A percentile compares a stretch with the other conserved stretches of the same genome.
Evolutionary conservation across 2,797 vertebrate species (phyloP).

Genomic region (Odontamblyopus rebecca): DNA sequence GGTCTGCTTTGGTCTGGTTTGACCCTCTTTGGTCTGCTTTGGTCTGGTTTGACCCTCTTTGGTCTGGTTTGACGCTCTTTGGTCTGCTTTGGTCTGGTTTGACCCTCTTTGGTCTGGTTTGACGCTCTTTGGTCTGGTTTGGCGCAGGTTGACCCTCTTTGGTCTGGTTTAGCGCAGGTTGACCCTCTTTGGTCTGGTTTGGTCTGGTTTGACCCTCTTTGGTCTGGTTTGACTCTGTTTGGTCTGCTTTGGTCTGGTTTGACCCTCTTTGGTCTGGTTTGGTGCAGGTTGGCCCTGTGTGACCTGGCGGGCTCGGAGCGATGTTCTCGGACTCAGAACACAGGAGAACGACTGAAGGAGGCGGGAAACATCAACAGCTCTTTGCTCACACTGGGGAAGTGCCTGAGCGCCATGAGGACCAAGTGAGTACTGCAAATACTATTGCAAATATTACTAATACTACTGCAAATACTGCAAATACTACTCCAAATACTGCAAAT

Average conservation of each 20-base stretch:
- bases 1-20: no score
- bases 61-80: no score
- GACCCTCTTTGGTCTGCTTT: no score
- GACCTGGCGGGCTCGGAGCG: constrained; percentile 95
- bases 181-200: neutral
- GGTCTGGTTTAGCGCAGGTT: no score
- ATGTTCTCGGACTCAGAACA: constrained; percentile 86
- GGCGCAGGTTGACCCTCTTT: no score
- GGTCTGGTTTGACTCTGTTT: no score
- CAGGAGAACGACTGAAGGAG: constrained; percentile 89
- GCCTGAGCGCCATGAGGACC: constrained; percentile 86
- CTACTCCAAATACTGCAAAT: no score
- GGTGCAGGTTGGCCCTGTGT: constrained; percentile 39
- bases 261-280: neutral
- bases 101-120: no score
- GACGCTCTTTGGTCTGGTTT: no score
- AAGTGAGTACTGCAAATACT: constrained; percentile 76
- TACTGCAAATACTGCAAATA: neutral
- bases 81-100: no score
- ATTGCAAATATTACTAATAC: no score
- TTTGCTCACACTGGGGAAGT: constrained; percentile 89
- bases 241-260: neutral
- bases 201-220: neutral
- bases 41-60: no score
- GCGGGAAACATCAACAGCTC: constrained; percentile 93